These are phyloP conservation scores for Masnerella sp. DNA, from an alignment of 2,888 invertebrate species.

Conservation along the genomic window DNA sequence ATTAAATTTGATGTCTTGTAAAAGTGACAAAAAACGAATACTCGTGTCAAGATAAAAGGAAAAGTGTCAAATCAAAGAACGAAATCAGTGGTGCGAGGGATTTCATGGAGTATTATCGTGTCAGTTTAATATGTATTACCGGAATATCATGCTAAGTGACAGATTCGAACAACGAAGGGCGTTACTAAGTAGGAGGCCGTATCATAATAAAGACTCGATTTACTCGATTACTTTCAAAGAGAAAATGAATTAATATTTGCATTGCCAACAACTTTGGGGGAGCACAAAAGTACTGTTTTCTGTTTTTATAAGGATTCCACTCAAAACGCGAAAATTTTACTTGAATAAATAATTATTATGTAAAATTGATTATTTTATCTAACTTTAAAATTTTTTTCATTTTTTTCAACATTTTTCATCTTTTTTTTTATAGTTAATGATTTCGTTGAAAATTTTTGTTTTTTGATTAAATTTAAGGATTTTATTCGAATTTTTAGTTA, in stretches of 20 bases:
- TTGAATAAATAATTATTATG: too few species aligned
- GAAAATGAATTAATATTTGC: constrained; percentile 40
- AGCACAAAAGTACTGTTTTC: too few species aligned
- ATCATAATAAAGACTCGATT: constrained; percentile 72
- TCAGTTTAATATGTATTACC: constrained; percentile 56
- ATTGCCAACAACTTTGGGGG: constrained; percentile 17
- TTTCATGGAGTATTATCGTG: constrained; percentile 54
- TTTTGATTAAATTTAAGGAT: too few species aligned
- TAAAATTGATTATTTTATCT: too few species aligned
- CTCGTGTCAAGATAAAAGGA: constrained; percentile 75
- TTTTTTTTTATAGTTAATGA: too few species aligned
- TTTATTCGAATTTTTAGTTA: too few species aligned
- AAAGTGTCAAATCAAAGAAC: constrained; percentile 73
- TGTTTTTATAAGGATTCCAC: too few species aligned
- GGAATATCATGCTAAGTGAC: constrained; percentile 63
- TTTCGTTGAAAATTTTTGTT: too few species aligned
- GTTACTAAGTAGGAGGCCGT: constrained; percentile 77
- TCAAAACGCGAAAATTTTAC: too few species aligned
- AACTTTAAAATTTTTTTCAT: too few species aligned
- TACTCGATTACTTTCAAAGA: constrained; percentile 61
- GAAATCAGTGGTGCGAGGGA: constrained; percentile 44
- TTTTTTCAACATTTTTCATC: too few species aligned
- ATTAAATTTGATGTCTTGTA: too few species aligned
- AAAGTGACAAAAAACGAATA: constrained; percentile 39
- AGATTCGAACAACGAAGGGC: constrained; percentile 68